A percentile compares a stretch with the other conserved stretches of the same genome.
phyloP scores from a whole-genome alignment of 2,113 vertebrate genomes.

The Eleginops maclovinus region DNA sequence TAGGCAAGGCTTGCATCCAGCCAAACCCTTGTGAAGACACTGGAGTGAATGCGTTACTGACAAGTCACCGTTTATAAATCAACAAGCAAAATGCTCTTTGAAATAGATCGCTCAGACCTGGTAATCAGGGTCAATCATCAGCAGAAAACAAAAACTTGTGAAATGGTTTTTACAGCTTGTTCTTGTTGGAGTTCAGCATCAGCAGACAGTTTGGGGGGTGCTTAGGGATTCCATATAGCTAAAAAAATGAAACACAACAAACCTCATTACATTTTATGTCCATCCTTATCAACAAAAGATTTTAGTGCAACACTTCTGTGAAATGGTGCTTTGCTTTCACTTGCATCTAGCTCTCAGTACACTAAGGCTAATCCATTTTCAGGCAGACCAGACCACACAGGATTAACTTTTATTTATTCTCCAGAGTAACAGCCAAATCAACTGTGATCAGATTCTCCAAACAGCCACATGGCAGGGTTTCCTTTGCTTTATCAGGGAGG shows the following conservation, averaged over 20 bases:
- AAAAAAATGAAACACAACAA: not conserved
- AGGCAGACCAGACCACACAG: conserved; percentile 27
- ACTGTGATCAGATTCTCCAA: not conserved
- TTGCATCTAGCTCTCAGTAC: not conserved
- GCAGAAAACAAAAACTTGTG: not conserved
- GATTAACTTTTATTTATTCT: conserved; percentile 24
- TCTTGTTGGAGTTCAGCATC: not conserved
- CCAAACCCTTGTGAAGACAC: not conserved
- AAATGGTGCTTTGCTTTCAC: not conserved
- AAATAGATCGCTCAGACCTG: not conserved
- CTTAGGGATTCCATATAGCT: not conserved
- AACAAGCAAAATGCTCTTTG: not conserved
- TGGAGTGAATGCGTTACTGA: not conserved
- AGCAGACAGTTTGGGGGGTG: not conserved
- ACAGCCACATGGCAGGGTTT: not conserved
- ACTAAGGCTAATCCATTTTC: conserved; percentile 27
- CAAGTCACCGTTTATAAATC: not conserved
- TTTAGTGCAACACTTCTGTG: not conserved
- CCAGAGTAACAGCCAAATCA: conserved; percentile 7
- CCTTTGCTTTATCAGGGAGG: not conserved
- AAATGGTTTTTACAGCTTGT: not conserved
- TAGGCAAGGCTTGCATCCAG: not conserved
- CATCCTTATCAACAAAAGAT: not conserved
- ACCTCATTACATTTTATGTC: not conserved
- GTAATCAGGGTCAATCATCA: not conserved